A percentile compares a stretch with the other conserved stretches of the same genome.
Conservation (phyloP, 2,113 vertebrate genomes). For the Brienomyrus longianalis region DNA sequence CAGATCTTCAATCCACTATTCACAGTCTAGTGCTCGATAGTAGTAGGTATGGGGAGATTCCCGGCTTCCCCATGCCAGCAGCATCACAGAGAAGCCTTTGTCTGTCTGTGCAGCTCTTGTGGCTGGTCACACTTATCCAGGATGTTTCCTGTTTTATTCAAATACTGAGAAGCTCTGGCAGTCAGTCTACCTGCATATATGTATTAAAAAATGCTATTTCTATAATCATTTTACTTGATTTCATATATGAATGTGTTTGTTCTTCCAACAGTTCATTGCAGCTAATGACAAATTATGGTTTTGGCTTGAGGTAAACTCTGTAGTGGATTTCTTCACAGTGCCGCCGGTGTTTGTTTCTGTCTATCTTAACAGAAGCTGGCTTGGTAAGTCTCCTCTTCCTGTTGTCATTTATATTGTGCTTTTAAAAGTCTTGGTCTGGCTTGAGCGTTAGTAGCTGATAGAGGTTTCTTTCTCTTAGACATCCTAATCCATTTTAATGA, state of each 20-base stretch:
- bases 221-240: background rate
- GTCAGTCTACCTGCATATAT: background rate
- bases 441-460: background rate
- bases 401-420: slow-evolving; percentile 11
- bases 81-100: background rate
- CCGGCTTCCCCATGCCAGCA: background rate
- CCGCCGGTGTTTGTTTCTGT: slow-evolving; percentile 98
- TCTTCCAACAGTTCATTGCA: slow-evolving; percentile 82
- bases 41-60: background rate
- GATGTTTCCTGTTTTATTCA: background rate
- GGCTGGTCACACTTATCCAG: background rate
- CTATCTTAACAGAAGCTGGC: slow-evolving; percentile 98
- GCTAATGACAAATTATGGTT: slow-evolving; percentile 99
- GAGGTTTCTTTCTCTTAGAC: background rate
- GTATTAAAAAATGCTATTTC: background rate
- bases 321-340: slow-evolving; percentile 99
- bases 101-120: background rate
- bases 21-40: background rate
- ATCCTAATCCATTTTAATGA: background rate
- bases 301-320: slow-evolving; percentile 98
- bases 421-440: background rate
- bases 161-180: background rate
- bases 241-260: slow-evolving; percentile 1
- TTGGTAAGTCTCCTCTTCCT: slow-evolving; percentile 73
- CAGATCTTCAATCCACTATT: background rate